These are phyloP conservation scores for Dynastes maya DNA, from an alignment of 2,888 invertebrate genomes.

Conservation along the genomic window DNA sequence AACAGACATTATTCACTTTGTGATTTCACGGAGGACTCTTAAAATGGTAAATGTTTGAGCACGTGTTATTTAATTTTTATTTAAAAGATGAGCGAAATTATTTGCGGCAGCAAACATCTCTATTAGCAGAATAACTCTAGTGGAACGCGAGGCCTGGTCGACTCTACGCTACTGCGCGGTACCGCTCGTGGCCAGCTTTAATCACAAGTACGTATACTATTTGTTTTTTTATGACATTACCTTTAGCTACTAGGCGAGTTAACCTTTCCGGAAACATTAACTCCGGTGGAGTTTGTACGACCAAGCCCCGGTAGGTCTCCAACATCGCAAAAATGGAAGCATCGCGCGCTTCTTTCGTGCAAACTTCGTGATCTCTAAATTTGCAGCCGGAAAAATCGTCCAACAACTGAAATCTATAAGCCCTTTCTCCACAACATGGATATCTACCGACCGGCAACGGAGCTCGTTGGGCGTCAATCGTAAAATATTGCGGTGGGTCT, in stretches of 20 bases:
- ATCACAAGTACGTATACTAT: no score
- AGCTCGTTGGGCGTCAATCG: constrained; percentile 77
- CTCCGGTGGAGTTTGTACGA: constrained; percentile 78
- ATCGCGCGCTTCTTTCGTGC: constrained; percentile 78
- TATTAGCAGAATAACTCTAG: no score
- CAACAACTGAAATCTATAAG: constrained; percentile 85
- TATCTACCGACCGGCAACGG: constrained; percentile 82
- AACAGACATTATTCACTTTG: no score
- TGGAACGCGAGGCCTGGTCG: no score
- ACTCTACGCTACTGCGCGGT: no score
- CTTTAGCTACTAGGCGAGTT: constrained; percentile 78
- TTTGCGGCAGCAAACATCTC: no score
- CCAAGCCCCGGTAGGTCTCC: constrained; percentile 74
- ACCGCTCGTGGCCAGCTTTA: no score
- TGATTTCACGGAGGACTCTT: no score
- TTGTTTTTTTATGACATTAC: constrained; percentile 60
- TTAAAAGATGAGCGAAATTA: no score
- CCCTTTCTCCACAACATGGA: constrained; percentile 91
- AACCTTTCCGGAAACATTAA: constrained; percentile 80
- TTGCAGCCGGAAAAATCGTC: constrained; percentile 79
- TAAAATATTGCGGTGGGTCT: constrained; percentile 84
- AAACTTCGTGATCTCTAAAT: constrained; percentile 81
- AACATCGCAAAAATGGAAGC: constrained; percentile 78
- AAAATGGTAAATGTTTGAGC: no score
- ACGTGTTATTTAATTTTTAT: no score